A percentile compares a stretch with the other conserved stretches of the same genome.
Evolutionary conservation across 2,888 invertebrate species (phyloP).

Genomic region (Ophioninae sp.): DNA sequence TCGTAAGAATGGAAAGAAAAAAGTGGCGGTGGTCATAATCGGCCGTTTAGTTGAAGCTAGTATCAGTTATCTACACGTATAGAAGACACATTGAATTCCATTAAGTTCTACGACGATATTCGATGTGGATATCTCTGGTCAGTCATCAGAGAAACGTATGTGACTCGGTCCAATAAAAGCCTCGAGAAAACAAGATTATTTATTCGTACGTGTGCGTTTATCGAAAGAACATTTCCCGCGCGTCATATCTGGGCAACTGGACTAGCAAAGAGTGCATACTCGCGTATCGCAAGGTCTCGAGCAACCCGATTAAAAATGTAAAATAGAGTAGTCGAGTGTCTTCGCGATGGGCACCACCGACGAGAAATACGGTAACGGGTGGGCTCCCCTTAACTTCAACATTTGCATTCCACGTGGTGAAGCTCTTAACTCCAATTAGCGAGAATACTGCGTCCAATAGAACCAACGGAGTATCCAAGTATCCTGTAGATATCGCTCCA

Average conservation of each 20-base stretch:
- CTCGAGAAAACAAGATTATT: background rate
- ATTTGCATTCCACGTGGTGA: constrained; percentile 25
- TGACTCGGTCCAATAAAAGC: background rate
- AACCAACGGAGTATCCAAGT: constrained; percentile 70
- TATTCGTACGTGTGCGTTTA: background rate
- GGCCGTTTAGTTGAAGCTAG: constrained; percentile 23
- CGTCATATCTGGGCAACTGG: background rate
- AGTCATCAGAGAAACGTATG: background rate
- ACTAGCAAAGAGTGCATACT: background rate
- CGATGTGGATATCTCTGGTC: background rate
- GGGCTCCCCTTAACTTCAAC: constrained; percentile 25
- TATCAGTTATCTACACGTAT: background rate
- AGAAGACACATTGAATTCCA: background rate
- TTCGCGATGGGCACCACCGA: background rate
- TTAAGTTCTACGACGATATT: constrained; percentile 17
- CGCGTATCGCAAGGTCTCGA: background rate
- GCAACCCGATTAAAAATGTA: background rate
- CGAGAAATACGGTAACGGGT: background rate
- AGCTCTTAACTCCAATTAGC: constrained; percentile 72
- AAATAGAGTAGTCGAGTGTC: background rate
- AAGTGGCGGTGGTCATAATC: background rate
- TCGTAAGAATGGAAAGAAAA: constrained; percentile 23
- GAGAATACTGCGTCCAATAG: constrained; percentile 68
- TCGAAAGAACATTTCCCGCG: background rate
- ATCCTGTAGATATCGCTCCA: background rate